Evolutionary conservation across 2,797 vertebrate genomes (phyloP), one percentile per base, ranked within the genome.

Genomic region (Amniataba percoides): DNA sequence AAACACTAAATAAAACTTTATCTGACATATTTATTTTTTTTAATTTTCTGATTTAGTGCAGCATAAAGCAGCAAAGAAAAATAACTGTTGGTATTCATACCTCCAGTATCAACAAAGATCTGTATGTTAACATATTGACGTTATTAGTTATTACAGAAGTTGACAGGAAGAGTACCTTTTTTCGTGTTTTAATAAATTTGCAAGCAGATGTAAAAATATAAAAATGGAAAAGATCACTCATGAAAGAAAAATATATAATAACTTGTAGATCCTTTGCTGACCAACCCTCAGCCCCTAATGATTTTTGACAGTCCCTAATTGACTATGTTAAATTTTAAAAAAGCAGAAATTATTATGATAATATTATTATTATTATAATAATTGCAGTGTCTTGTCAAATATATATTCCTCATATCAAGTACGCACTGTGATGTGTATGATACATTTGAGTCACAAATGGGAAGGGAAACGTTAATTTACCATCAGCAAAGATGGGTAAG

Each of bases 241-340:
- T 40, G 4, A 39, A 39, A 13, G 19, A 5, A 36, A 39, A 39
- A 7, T 12, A 4, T 7, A 40, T 5, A 5, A 2, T 1, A n/a
- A 3, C 3, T 12, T 7, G 34, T 7, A 36, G 34, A 2, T 4
- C 16, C 2, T 16, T 56, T 46, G 56, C 19, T 49, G 9, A 36
- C 34, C 39, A 1, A 2, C 12, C 21, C 21, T 18, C 7, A 0
- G 2, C n/a, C 11, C 2, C 60, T 16, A 48, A 57, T 74, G 4
- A 40, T 43, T 67, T 66, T 48, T 14, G 12, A 68, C 23, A 16
- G 68, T 73, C 68, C 68, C 64, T 56, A n/a, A 19, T 27, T 25
- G 34, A 57, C 10, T 25, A 58, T 39, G 10, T 40, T 23, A 3
- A 27, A 31, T 31, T 31, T 31, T 45, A 40, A 19, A 45, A 25